phyloP scores from a whole-genome alignment of 2,888 invertebrate species.

The Ellobium chinense region DNA sequence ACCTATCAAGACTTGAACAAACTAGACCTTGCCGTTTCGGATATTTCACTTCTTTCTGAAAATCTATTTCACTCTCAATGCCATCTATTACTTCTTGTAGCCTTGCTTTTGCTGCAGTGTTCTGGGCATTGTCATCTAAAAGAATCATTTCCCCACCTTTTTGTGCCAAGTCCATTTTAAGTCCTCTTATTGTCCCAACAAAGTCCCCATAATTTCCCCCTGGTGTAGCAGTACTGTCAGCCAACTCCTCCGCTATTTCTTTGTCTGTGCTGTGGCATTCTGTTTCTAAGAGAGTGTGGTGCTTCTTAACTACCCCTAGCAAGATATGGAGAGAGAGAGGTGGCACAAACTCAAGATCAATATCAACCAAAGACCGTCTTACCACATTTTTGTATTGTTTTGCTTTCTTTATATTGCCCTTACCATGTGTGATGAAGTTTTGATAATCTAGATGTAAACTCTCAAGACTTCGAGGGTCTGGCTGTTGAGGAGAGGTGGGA shows the following conservation, averaged over 20 bases:
- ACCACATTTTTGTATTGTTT: background rate
- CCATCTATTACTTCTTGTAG: background rate
- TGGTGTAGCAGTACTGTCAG: background rate
- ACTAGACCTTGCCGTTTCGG: background rate
- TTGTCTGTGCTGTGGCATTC: conserved; percentile 2
- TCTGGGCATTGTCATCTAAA: background rate
- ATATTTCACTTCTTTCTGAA: background rate
- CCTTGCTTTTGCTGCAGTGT: background rate
- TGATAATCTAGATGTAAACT: background rate
- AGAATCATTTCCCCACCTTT: background rate
- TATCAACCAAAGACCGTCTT: background rate
- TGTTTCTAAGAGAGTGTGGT: conserved; percentile 1
- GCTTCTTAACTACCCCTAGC: conserved; percentile 22
- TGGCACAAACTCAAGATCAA: background rate
- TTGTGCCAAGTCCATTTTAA: background rate
- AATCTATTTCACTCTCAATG: background rate
- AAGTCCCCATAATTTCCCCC: background rate
- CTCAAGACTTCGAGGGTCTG: background rate
- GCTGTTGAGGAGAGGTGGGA: background rate
- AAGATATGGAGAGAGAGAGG: conserved; percentile 27
- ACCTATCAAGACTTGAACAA: conserved; percentile 6
- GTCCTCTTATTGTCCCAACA: background rate
- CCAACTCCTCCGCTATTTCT: background rate
- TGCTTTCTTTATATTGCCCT: background rate
- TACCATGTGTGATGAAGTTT: background rate